These are phyloP conservation scores for Penaeus vannamei DNA, from an alignment of 1,140 invertebrate species.

Conservation along the genomic window DNA sequence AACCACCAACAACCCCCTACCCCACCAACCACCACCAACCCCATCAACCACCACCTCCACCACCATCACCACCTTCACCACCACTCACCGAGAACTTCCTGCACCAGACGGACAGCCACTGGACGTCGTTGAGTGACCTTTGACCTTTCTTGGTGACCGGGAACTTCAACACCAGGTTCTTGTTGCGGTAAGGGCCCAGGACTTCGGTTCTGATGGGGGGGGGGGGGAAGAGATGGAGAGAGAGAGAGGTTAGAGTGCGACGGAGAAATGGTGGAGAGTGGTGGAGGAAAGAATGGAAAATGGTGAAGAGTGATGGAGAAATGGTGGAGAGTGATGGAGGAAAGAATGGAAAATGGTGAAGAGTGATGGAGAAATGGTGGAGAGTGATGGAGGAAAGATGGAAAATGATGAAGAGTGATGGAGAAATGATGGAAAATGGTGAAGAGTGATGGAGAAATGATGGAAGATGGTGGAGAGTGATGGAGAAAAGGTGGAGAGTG, in stretches of 20 bases:
- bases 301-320: not conserved
- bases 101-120: constrained; percentile 93
- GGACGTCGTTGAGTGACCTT: constrained; percentile 78
- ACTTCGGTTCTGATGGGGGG: constrained; percentile 70
- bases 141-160: constrained; percentile 85
- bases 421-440: not conserved
- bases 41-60: not conserved
- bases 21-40: not conserved
- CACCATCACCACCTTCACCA: constrained; percentile 44
- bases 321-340: not conserved
- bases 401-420: not conserved
- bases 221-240: not conserved
- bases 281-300: too few relatives aligned
- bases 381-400: not conserved
- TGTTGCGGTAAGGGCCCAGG: constrained; percentile 81
- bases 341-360: not conserved
- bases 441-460: not conserved
- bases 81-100: constrained; percentile 86
- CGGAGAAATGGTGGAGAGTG: too few relatives aligned
- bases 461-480: constrained; percentile 2
- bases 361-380: constrained; percentile 32
- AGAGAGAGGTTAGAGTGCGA: not conserved
- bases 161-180: constrained; percentile 86
- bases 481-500: constrained; percentile 18
- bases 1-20: too few relatives aligned